These are phyloP conservation scores for Eupithecia insigniata DNA, from an alignment of 2,888 invertebrate genomes.

Conservation along the genomic window DNA sequence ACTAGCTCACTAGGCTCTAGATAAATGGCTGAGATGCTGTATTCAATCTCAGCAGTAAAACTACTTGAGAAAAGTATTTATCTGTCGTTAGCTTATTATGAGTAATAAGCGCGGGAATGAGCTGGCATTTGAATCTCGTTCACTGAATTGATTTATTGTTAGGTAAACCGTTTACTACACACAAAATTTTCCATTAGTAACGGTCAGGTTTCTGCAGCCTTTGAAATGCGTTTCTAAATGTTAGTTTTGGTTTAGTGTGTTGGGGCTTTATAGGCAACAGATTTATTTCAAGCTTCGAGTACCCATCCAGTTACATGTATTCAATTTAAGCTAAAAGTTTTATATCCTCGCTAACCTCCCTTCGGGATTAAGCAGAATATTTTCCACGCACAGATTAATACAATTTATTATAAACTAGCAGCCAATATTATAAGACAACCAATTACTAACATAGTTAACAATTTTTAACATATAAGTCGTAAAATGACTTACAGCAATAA, in stretches of 20 bases:
- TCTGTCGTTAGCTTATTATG: slow-evolving; percentile 16
- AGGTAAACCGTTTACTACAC: slow-evolving; percentile 29
- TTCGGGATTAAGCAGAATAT: not conserved
- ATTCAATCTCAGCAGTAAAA: slow-evolving; percentile 3
- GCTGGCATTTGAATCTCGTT: slow-evolving; percentile 38
- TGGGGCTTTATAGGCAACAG: not conserved
- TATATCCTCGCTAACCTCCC: not conserved
- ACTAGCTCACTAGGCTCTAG: not conserved
- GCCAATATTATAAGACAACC: not conserved
- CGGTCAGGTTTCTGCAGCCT: slow-evolving; percentile 6
- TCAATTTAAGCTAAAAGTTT: not conserved
- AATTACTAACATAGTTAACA: not conserved
- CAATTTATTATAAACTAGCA: too few species aligned
- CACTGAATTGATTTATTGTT: slow-evolving; percentile 34
- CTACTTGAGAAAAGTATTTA: slow-evolving; percentile 1
- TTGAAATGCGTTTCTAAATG: slow-evolving; percentile 8
- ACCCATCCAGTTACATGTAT: too few species aligned
- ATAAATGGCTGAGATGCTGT: slow-evolving; percentile 2
- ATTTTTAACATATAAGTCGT: not conserved
- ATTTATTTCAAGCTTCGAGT: not conserved
- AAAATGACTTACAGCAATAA: not conserved
- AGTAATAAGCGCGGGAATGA: slow-evolving; percentile 28
- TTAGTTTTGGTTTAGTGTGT: not conserved
- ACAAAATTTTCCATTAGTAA: slow-evolving; percentile 22
- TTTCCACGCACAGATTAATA: not conserved